Conservation (phyloP, 2,888 invertebrate species). For the Tethea ocularis region DNA sequence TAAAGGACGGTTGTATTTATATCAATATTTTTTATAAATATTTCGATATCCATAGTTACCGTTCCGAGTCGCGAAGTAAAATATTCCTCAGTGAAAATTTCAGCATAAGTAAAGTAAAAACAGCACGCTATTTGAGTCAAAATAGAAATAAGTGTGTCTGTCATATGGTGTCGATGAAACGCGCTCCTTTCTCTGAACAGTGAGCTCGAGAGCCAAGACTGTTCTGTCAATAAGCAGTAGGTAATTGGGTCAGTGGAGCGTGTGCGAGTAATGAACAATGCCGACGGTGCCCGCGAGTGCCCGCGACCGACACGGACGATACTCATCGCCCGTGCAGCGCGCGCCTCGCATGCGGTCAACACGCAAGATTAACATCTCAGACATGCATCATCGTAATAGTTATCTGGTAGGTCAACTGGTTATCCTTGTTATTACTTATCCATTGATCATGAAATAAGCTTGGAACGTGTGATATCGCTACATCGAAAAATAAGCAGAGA, state of each 20-base stretch:
- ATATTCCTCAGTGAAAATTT: neutral
- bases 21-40: neutral
- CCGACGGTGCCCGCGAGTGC: slow-evolving; percentile 40
- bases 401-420: slow-evolving; percentile 35
- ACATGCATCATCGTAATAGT: slow-evolving; percentile 26
- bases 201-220: slow-evolving; percentile 73
- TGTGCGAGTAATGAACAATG: slow-evolving; percentile 68
- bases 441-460: neutral
- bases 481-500: neutral
- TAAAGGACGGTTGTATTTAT: neutral
- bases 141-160: slow-evolving; percentile 6
- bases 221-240: slow-evolving; percentile 76
- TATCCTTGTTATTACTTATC: slow-evolving; percentile 9
- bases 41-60: neutral
- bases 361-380: slow-evolving; percentile 31
- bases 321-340: slow-evolving; percentile 34
- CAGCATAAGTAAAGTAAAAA: neutral
- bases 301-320: slow-evolving; percentile 39
- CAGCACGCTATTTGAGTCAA: neutral
- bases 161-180: slow-evolving; percentile 30
- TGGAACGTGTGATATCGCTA: slow-evolving; percentile 6
- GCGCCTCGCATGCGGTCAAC: slow-evolving; percentile 43
- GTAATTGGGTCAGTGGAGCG: slow-evolving; percentile 80
- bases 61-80: neutral
- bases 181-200: slow-evolving; percentile 55